These are phyloP conservation scores for Silurus lanzhouensis DNA, from an alignment of 2,797 vertebrate species.

Conservation along the genomic window DNA sequence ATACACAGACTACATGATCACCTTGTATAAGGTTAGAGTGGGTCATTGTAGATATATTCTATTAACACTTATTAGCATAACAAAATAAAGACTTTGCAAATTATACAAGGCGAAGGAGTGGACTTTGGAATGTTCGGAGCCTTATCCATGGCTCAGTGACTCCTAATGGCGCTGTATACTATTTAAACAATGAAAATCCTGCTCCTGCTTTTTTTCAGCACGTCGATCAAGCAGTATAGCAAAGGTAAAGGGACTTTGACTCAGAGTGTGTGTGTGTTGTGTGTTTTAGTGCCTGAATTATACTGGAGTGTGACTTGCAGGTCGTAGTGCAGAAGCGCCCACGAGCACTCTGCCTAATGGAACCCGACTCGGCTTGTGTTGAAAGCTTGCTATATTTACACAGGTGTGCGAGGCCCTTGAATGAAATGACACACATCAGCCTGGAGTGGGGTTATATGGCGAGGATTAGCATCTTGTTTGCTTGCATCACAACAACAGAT, in stretches of 20 bases:
- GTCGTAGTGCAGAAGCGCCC: neutral
- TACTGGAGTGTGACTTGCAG: conserved; percentile 23
- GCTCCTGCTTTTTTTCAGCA: conserved; percentile 4
- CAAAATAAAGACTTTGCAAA: neutral
- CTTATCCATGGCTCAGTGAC: conserved; percentile 24
- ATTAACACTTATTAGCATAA: neutral
- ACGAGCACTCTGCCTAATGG: conserved; percentile 35
- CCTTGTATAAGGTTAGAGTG: neutral
- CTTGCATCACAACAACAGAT: neutral
- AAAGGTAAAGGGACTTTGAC: conserved; percentile 49
- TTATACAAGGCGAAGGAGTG: conserved; percentile 4
- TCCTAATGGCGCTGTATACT: conserved; percentile 36
- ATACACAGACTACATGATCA: neutral
- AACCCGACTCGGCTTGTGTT: conserved; percentile 12
- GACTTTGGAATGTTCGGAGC: conserved; percentile 41
- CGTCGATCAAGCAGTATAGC: neutral
- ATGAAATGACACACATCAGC: conserved; percentile 4
- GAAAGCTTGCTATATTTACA: conserved; percentile 38
- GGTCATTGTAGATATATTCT: neutral
- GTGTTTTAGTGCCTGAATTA: conserved; percentile 33
- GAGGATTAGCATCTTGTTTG: conserved; percentile 26
- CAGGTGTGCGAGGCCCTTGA: conserved; percentile 22
- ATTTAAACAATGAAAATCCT: conserved; percentile 37
- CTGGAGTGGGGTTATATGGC: conserved; percentile 7
- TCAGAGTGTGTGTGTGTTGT: neutral